Percentiles rank a stretch among this genome's conserved stretches.
phyloP scores from a whole-genome alignment of 2,888 invertebrate species.

The Chouioia cunea region DNA sequence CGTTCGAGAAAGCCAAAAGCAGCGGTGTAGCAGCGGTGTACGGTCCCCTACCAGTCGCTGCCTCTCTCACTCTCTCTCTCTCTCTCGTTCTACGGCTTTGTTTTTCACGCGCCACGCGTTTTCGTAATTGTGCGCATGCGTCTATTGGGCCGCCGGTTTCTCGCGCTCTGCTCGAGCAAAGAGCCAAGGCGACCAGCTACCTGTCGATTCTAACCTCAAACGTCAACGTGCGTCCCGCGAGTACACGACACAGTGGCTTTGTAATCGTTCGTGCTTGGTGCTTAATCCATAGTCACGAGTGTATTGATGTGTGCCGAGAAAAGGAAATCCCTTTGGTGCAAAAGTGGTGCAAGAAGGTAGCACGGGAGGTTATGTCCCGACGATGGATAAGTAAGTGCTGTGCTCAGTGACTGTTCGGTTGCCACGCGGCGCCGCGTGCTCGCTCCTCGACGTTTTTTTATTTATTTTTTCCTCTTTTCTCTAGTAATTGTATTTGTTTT shows the following conservation, averaged over 20 bases:
- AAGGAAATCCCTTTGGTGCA: background rate
- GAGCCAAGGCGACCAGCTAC: conserved; percentile 49
- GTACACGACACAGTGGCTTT: background rate
- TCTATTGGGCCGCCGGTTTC: conserved; percentile 31
- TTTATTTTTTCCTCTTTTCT: background rate
- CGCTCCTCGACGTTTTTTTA: background rate
- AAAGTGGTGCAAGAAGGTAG: conserved; percentile 1
- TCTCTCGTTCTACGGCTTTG: conserved; percentile 9
- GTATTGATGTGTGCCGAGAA: background rate
- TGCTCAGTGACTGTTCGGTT: conserved; percentile 1
- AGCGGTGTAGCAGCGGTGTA: too few species aligned
- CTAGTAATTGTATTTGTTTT: too few species aligned
- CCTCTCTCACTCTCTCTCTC: background rate
- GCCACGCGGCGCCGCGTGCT: background rate
- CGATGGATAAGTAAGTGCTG: conserved; percentile 39
- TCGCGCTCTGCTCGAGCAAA: conserved; percentile 40
- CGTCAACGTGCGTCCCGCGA: conserved; percentile 55
- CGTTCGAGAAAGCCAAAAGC: background rate
- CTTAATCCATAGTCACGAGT: background rate
- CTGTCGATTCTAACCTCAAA: conserved; percentile 65
- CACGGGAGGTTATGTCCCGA: conserved; percentile 38
- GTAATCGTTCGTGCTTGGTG: too few species aligned
- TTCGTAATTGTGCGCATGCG: conserved; percentile 52
- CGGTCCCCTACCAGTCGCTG: too few species aligned
- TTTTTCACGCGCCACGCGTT: conserved; percentile 8